phyloP scores from a whole-genome alignment of 2,797 vertebrate species.

The Macropus fuliginosus region DNA sequence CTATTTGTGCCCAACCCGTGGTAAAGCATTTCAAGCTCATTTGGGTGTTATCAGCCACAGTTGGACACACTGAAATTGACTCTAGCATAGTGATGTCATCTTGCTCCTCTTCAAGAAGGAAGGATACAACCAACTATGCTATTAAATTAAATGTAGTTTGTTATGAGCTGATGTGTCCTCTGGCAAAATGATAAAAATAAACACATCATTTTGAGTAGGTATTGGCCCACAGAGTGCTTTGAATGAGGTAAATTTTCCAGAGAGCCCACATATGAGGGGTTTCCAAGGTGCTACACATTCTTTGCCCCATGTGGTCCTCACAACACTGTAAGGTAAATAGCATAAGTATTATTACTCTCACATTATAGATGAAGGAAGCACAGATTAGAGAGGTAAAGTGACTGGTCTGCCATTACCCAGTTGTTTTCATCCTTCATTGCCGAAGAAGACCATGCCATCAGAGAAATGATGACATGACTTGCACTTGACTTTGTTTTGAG shows the following conservation, averaged over 20 bases:
- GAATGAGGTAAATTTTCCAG: not conserved
- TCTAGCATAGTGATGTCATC: too few relatives aligned
- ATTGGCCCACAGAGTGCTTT: conserved; percentile 49
- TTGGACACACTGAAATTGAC: too few relatives aligned
- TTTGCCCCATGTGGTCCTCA: not conserved
- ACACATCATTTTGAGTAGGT: conserved; percentile 51
- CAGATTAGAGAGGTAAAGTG: not conserved
- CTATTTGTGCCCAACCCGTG: too few relatives aligned
- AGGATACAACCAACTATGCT: not conserved
- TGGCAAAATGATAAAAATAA: conserved; percentile 32
- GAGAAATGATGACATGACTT: too few relatives aligned
- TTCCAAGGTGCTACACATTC: not conserved
- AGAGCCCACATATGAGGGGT: not conserved
- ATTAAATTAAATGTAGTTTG: not conserved
- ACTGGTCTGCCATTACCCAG: not conserved
- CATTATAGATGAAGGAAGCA: not conserved
- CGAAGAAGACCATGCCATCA: too few relatives aligned
- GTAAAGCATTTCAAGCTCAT: too few relatives aligned
- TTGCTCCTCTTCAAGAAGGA: too few relatives aligned
- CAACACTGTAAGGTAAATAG: not conserved
- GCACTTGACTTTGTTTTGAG: too few relatives aligned
- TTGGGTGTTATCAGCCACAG: too few relatives aligned
- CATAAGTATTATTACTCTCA: not conserved
- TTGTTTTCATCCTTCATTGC: too few relatives aligned
- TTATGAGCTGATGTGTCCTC: not conserved